Evolutionary conservation across 1,140 invertebrate genomes (phyloP), one percentile per base, ranked within the genome.

Genomic region (Hycleus phaleratus): DNA sequence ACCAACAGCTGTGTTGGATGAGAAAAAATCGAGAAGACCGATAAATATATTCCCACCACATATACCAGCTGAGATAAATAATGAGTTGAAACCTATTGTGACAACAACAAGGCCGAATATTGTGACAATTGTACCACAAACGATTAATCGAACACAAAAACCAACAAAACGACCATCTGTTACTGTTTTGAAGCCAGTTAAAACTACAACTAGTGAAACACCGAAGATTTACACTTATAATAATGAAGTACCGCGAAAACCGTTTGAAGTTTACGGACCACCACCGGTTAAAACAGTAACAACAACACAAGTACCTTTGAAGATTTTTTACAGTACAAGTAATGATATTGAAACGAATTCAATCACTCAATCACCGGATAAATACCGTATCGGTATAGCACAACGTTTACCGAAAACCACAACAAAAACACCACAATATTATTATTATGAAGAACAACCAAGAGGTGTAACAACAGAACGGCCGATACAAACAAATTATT

Each of bases 291-390:
- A 55, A 26, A 56, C 48, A 45, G 57, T 26, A 24, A 76, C 74
- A 45, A 80, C 80, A 18, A 84, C 83, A 45, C 72, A 76, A 39
- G 75, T 82, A 18, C 82, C 83, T 12, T 66, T 84, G 43, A 71
- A 81, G 60, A 75, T 76, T 3, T 84, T 82, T 64, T 82, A 82
- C 62, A 76, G 76, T 9, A 79, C 82, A 3, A 73, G 75, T 1
- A 82, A 79, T 45, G 76, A 68, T 7, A 65, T 70, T 3, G 60
- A 80, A 40, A 65, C 77, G 3, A 75, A 77, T 24, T 74, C 79
- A 6, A 74, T 81, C 4, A 79, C 78, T 8, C 75, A 77, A 69
- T 52, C 75, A 55, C 78, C 67, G 3, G 64, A 61, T 61, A 61
- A 55, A 53, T 74, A 73, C 49, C 71, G 69, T 25, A 45, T 53